Percentiles rank a stretch among this genome's conserved stretches.
Evolutionary conservation across 2,797 vertebrate genomes (phyloP).

Genomic region (Limnodromus scolopaceus): DNA sequence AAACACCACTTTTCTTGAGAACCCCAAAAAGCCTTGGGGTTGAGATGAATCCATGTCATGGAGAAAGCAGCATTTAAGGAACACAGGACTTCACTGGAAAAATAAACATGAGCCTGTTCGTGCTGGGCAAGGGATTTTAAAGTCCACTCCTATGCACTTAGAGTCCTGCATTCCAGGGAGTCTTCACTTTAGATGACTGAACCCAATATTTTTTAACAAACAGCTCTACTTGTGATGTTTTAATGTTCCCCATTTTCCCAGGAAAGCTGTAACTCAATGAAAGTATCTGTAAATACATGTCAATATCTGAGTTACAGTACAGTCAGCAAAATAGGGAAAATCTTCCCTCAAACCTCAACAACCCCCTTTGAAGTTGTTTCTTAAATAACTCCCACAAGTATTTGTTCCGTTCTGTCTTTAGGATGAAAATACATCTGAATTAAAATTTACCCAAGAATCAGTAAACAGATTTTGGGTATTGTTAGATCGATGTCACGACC

Average conservation of each 20-base stretch:
- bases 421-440: neutral
- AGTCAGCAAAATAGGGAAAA: neutral
- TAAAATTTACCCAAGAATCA: neutral
- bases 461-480: neutral
- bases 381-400: neutral
- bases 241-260: neutral
- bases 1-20: neutral
- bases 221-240: neutral
- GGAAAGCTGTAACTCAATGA: neutral
- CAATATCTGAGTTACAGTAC: neutral
- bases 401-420: neutral
- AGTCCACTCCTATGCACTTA: neutral
- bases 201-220: neutral
- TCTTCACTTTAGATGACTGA: neutral
- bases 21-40: neutral
- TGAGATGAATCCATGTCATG: neutral
- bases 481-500: neutral
- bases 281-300: neutral
- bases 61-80: neutral
- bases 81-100: neutral
- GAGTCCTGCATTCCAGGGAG: neutral
- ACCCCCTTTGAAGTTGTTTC: neutral
- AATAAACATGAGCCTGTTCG: neutral
- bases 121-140: neutral
- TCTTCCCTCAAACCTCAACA: neutral